Evolutionary conservation across 2,888 invertebrate genomes (phyloP).

Genomic region (Lasioglossum pauxillum): DNA sequence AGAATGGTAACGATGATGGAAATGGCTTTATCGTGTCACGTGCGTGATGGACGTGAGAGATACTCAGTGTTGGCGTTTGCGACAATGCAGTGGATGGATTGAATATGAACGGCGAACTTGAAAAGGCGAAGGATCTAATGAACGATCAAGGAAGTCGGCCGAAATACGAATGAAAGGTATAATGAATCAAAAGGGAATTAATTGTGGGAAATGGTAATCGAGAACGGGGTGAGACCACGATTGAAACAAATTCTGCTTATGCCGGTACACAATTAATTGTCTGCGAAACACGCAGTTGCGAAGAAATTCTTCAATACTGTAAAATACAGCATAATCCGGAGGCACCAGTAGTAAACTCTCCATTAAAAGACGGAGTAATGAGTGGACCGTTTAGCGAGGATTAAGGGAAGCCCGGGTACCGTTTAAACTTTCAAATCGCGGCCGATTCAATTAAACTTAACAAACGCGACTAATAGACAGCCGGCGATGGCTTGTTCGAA

Average conservation of each 20-base stretch:
- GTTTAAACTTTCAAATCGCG: conserved; percentile 4
- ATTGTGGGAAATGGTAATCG: not conserved
- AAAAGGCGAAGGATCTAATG: not conserved
- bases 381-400: conserved; percentile 1
- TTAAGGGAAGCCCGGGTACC: not conserved
- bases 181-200: not conserved
- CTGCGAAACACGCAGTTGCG: not conserved
- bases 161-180: not conserved
- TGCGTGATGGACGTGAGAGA: not conserved
- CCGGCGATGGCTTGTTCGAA: not conserved
- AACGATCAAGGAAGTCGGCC: not conserved
- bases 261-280: not conserved
- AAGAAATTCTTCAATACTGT: not conserved
- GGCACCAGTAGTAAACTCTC: not conserved
- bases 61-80: not conserved
- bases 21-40: conserved; percentile 4
- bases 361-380: not conserved
- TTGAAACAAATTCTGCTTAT: not conserved
- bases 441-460: conserved; percentile 9
- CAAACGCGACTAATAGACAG: not conserved
- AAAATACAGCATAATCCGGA: not conserved
- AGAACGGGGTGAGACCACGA: not conserved
- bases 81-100: not conserved
- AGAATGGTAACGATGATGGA: not conserved
- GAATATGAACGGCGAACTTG: not conserved